Evolutionary conservation across 2,797 vertebrate genomes (phyloP).

Genomic region (Neomorphus geoffroyi): DNA sequence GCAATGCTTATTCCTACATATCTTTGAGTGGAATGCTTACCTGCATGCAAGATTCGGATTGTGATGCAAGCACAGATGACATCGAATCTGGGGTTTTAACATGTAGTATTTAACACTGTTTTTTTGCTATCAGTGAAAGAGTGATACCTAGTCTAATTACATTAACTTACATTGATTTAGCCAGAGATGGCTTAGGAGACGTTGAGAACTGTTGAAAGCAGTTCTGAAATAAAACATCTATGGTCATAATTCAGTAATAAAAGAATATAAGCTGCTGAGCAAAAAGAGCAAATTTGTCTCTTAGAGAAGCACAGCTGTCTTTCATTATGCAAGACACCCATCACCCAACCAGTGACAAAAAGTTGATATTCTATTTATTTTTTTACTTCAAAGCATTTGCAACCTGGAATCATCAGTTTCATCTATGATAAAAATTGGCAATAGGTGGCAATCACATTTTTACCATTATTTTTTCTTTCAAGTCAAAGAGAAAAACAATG

Average conservation of each 20-base stretch:
- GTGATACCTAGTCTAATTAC: not conserved
- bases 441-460: slow-evolving; percentile 29
- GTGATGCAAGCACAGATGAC: not conserved
- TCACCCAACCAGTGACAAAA: slow-evolving; percentile 41
- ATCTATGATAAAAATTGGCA: slow-evolving; percentile 17
- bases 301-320: slow-evolving; percentile 20
- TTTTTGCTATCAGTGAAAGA: not conserved
- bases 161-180: slow-evolving; percentile 13
- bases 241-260: slow-evolving; percentile 19
- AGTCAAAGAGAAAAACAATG: slow-evolving; percentile 12
- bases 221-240: slow-evolving; percentile 21
- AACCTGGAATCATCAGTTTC: slow-evolving; percentile 29
- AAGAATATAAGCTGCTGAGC: not conserved
- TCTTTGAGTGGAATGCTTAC: not conserved
- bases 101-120: not conserved
- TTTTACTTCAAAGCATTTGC: slow-evolving; percentile 23
- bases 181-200: not conserved
- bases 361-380: slow-evolving; percentile 57
- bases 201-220: slow-evolving; percentile 19
- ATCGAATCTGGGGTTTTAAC: not conserved
- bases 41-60: not conserved
- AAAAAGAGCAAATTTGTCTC: not conserved
- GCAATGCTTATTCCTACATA: not conserved
- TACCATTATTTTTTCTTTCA: slow-evolving; percentile 18
- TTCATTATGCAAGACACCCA: slow-evolving; percentile 14